These are phyloP conservation scores for Macquaria australasica DNA, from an alignment of 2,113 vertebrate species.

Conservation along the genomic window DNA sequence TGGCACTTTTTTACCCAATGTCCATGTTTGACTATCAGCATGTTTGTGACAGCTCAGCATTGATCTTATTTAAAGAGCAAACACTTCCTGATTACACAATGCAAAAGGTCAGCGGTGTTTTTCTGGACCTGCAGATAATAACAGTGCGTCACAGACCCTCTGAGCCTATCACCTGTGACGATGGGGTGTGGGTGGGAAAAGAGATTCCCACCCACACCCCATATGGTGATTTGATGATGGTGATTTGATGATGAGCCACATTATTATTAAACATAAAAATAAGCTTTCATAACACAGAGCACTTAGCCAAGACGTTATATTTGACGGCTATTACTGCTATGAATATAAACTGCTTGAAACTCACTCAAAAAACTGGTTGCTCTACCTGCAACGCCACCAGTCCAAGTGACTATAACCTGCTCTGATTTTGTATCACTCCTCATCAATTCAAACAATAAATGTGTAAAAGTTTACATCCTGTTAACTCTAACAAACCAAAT, in stretches of 20 bases:
- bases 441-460: background rate
- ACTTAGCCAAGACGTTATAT: background rate
- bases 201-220: too few relatives aligned
- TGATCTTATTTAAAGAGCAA: conserved; percentile 44
- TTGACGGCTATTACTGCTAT: background rate
- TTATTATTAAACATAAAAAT: background rate
- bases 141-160: conserved; percentile 34
- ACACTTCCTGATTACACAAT: conserved; percentile 42
- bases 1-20: background rate
- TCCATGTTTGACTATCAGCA: background rate
- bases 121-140: conserved; percentile 1
- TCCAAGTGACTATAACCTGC: background rate
- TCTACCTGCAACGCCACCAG: background rate
- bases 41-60: background rate
- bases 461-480: background rate
- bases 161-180: conserved; percentile 20
- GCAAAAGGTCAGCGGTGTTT: conserved; percentile 50
- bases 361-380: background rate
- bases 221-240: too few relatives aligned
- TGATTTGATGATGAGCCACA: background rate
- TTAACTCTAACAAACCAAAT: background rate
- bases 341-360: background rate
- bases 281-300: background rate
- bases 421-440: background rate
- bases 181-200: background rate